Percentiles rank a stretch among this genome's conserved stretches.
Evolutionary conservation across 2,113 vertebrate species (phyloP).

Genomic region (Melanerpes formicivorus): DNA sequence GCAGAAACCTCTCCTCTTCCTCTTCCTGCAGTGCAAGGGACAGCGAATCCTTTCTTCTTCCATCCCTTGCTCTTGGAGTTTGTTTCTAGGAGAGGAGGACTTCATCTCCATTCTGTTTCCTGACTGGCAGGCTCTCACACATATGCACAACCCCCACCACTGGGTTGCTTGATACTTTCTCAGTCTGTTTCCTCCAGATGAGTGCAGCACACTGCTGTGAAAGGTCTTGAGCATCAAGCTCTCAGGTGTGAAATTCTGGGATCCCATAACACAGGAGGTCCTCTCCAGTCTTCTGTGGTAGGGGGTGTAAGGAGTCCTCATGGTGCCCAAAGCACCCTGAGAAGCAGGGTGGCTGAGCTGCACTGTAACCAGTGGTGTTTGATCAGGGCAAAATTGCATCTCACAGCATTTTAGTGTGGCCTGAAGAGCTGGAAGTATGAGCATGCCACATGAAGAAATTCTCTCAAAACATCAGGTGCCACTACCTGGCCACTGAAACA

Average conservation of each 20-base stretch:
- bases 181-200: background rate
- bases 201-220: background rate
- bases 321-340: background rate
- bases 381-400: background rate
- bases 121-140: background rate
- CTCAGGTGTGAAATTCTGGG: background rate
- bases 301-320: background rate
- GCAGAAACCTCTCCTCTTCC: background rate
- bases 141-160: no score
- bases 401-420: background rate
- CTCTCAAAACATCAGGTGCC: background rate
- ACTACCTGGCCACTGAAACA: background rate
- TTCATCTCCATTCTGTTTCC: background rate
- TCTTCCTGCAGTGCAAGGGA: background rate
- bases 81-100: background rate
- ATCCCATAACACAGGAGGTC: background rate
- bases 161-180: background rate
- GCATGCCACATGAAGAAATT: background rate
- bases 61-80: background rate
- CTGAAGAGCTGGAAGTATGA: background rate
- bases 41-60: rapidly evolving
- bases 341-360: background rate
- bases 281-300: background rate
- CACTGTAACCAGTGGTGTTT: background rate
- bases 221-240: background rate